Percentiles rank a stretch among this genome's conserved stretches.
Evolutionary conservation across 2,888 invertebrate genomes (phyloP).

Genomic region (Julus scanicus): DNA sequence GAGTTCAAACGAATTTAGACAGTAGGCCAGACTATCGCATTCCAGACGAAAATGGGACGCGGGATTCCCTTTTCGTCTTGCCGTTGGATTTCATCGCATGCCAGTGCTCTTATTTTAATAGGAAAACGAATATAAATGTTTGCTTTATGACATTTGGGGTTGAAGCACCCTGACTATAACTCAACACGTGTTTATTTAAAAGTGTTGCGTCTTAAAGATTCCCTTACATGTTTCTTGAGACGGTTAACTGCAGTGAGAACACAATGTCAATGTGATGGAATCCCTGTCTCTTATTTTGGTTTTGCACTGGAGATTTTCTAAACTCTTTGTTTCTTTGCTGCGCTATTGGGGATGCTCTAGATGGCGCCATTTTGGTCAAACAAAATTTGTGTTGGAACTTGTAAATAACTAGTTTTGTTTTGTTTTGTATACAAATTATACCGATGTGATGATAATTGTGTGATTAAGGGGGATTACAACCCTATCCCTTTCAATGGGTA

Average conservation of each 20-base stretch:
- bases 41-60: not conserved
- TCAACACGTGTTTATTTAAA: not conserved
- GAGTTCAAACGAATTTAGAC: slow-evolving; percentile 1
- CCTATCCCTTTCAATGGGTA: too few relatives aligned
- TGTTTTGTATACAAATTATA: too few relatives aligned
- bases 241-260: not conserved
- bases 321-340: too few relatives aligned
- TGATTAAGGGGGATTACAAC: too few relatives aligned
- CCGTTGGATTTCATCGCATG: not conserved
- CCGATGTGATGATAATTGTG: too few relatives aligned
- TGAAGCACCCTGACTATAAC: not conserved
- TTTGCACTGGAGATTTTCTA: too few relatives aligned
- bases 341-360: too few relatives aligned
- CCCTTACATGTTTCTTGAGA: not conserved
- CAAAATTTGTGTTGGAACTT: too few relatives aligned
- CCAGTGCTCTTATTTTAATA: not conserved
- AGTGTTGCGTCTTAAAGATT: not conserved
- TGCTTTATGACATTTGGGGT: slow-evolving; percentile 10
- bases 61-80: not conserved
- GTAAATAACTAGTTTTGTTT: too few relatives aligned
- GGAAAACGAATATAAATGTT: slow-evolving; percentile 5
- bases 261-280: not conserved
- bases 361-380: too few relatives aligned
- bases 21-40: slow-evolving; percentile 10
- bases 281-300: too few relatives aligned